phyloP scores from a whole-genome alignment of 2,113 vertebrate genomes.

The Archilochus colubris region DNA sequence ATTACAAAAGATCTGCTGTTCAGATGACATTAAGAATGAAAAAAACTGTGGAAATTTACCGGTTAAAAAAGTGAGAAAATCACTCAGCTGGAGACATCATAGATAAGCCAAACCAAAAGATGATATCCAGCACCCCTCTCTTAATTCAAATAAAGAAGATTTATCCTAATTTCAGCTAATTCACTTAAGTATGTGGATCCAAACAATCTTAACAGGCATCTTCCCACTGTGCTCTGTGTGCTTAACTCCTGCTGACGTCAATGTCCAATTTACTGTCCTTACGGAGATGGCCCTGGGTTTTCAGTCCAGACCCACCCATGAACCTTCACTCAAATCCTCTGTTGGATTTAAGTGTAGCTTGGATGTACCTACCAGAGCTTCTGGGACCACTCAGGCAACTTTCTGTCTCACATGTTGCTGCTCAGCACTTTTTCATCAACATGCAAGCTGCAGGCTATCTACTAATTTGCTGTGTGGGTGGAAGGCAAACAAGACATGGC shows the following conservation, averaged over 20 bases:
- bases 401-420: background rate
- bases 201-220: background rate
- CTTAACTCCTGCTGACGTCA: background rate
- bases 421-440: background rate
- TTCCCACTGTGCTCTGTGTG: background rate
- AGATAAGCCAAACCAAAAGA: background rate
- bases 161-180: background rate
- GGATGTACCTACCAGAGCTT: background rate
- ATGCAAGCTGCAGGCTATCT: background rate
- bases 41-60: constrained; percentile 4
- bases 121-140: background rate
- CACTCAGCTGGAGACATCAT: background rate
- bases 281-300: background rate
- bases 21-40: background rate
- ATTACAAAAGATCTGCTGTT: background rate
- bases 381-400: background rate
- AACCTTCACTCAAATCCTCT: background rate
- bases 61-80: background rate
- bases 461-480: background rate
- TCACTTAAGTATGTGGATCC: background rate
- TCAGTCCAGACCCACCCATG: background rate
- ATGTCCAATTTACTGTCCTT: background rate
- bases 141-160: background rate
- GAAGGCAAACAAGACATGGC: background rate
- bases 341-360: background rate